These are phyloP conservation scores for Odobenus rosmarus DNA, from an alignment of 2,113 vertebrate genomes.

Conservation along the genomic window DNA sequence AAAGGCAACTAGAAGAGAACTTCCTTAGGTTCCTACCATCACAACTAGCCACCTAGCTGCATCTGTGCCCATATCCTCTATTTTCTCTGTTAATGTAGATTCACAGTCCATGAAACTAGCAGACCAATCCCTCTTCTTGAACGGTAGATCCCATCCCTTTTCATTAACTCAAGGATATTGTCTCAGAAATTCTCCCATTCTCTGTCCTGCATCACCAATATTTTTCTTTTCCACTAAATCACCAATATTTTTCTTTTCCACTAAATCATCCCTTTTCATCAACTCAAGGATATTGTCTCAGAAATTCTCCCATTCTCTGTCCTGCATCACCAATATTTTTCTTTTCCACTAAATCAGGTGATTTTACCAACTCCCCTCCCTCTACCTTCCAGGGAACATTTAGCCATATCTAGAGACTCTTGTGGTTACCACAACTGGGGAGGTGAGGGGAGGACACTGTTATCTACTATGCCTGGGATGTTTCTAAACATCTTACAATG, in stretches of 20 bases:
- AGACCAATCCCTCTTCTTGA: background rate
- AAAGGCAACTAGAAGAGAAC: constrained; percentile 2
- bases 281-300: background rate
- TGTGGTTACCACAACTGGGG: background rate
- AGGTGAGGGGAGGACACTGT: background rate
- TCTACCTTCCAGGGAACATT: background rate
- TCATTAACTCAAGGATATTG: background rate
- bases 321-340: background rate
- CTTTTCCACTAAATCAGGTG: background rate
- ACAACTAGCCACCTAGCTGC: background rate
- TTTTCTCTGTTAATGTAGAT: constrained; percentile 19
- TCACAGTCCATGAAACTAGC: background rate
- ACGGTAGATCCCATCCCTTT: background rate
- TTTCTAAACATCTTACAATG: background rate
- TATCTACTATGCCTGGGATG: background rate
- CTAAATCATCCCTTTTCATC: background rate
- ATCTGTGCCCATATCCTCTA: background rate
- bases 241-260: too few species aligned
- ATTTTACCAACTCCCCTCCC: background rate
- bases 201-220: background rate
- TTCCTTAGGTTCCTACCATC: background rate
- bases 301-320: background rate
- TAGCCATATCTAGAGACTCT: background rate
- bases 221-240: background rate
- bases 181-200: background rate